These are phyloP conservation scores for Nephila pilipes DNA, from an alignment of 1,140 invertebrate genomes.

Conservation along the genomic window DNA sequence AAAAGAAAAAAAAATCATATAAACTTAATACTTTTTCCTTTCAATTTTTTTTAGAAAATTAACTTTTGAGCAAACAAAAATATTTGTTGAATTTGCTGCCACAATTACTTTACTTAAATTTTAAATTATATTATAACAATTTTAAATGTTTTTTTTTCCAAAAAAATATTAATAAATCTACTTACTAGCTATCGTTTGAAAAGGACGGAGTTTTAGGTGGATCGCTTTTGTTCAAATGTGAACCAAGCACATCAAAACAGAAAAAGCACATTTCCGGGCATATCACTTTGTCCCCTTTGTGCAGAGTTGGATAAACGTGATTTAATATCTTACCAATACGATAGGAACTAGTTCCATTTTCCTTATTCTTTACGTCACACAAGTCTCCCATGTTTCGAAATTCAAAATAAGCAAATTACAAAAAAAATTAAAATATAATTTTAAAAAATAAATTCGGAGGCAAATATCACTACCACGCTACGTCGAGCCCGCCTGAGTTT, in stretches of 20 bases:
- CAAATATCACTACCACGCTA: not conserved
- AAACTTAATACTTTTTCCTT: no score
- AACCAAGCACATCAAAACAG: constrained; percentile 98
- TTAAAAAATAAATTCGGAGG: not conserved
- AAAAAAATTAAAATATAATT: not conserved
- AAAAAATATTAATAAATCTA: constrained; percentile 79
- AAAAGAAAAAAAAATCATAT: no score
- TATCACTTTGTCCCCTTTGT: constrained; percentile 18
- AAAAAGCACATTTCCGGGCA: constrained; percentile 94
- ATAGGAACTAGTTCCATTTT: not conserved
- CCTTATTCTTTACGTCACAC: not conserved
- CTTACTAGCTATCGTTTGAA: constrained; percentile 96
- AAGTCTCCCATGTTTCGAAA: not conserved
- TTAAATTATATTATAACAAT: no score
- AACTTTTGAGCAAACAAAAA: not conserved
- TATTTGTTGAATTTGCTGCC: not conserved
- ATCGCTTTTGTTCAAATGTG: constrained; percentile 94
- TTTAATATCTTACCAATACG: not conserved
- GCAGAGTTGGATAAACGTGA: not conserved
- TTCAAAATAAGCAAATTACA: not conserved
- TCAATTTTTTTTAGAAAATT: not conserved
- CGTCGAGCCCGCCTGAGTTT: not conserved
- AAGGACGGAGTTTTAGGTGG: constrained; percentile 93
- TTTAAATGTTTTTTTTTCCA: no score
- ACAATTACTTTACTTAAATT: not conserved